Conservation (phyloP, 2,797 vertebrate genomes). For the Bovichtus diacanthus region DNA sequence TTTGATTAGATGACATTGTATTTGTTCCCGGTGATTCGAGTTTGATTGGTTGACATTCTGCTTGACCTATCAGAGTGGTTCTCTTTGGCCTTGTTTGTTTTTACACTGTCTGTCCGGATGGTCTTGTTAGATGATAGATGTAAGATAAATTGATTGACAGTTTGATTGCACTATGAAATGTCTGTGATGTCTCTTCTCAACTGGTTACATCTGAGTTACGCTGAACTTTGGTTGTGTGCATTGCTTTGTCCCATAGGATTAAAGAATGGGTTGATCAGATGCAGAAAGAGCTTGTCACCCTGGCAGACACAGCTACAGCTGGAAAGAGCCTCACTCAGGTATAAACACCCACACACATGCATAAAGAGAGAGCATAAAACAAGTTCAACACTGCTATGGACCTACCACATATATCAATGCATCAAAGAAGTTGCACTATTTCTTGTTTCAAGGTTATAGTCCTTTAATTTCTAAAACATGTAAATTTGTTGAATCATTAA, state of each 20-base stretch:
- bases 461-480: neutral
- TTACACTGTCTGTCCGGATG: slow-evolving; percentile 17
- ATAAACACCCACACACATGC: slow-evolving; percentile 11
- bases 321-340: slow-evolving; percentile 90
- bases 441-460: neutral
- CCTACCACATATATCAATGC: neutral
- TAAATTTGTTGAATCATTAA: neutral
- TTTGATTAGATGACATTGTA: slow-evolving; percentile 48
- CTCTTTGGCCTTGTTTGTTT: slow-evolving; percentile 60
- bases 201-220: slow-evolving; percentile 14
- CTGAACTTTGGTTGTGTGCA: slow-evolving; percentile 38
- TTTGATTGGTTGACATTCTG: slow-evolving; percentile 61
- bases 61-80: slow-evolving; percentile 39
- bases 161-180: slow-evolving; percentile 59
- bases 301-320: slow-evolving; percentile 92
- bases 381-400: neutral
- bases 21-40: slow-evolving; percentile 46
- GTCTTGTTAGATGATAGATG: slow-evolving; percentile 22
- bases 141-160: slow-evolving; percentile 51
- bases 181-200: slow-evolving; percentile 38
- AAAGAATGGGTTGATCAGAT: slow-evolving; percentile 98
- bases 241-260: slow-evolving; percentile 85
- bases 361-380: neutral
- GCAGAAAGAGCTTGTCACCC: slow-evolving; percentile 93
- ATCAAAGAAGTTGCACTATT: neutral